Base-by-base conservation (phyloP, 2,888 invertebrate genomes). In the Sinopyrophorus schimmeli region DNA sequence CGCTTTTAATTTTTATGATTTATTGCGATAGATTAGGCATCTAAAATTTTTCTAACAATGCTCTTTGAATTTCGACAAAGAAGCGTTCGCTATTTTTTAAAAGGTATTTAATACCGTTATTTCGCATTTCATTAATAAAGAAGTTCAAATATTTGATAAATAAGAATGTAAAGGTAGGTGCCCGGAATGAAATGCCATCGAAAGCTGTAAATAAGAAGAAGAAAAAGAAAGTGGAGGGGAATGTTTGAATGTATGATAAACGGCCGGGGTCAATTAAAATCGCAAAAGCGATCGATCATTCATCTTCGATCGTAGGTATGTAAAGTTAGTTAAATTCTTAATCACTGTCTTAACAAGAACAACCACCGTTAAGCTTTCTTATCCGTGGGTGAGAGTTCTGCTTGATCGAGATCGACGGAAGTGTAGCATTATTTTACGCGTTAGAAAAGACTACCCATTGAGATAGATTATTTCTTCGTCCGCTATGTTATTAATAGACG, bases 311-410 rank as follows among this genome's bases (percentile, higher is more conserved):
- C 20, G 15, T 16, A n/a, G 12, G 18, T 37, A 43, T 21, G 20
- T 10, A 7, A 28, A 43, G 37, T 18, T 32, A 24, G 32, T 47
- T 47, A 41, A 39, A 47, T 40, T 47, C 47, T 32, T 47, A 47
- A 47, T 47, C 47, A 35, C 39, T 39, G 38, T 38, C 30, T 43
- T 32, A 23, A 35, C 34, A 32, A 34, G 42, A 40, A 38, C 30
- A 46, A 47, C 39, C 47, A 47, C 47, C 47, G 47, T 47, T 47
- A 47, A 26, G 47, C 39, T 47, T 39, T 47, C 47, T 39, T 47
- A 44, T 44, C 44, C 44, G 44, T 44, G 44, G 44, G 44, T 44
- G 44, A 44, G 44, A 43, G 44, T 44, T 44, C 44, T 44, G 44
- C 44, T 37, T 30, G 28, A 37, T 14, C 30, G 44, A 20, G 17